phyloP scores from a whole-genome alignment of 92 coral and sea anemone species.

The Plumapathes pennacea region DNA sequence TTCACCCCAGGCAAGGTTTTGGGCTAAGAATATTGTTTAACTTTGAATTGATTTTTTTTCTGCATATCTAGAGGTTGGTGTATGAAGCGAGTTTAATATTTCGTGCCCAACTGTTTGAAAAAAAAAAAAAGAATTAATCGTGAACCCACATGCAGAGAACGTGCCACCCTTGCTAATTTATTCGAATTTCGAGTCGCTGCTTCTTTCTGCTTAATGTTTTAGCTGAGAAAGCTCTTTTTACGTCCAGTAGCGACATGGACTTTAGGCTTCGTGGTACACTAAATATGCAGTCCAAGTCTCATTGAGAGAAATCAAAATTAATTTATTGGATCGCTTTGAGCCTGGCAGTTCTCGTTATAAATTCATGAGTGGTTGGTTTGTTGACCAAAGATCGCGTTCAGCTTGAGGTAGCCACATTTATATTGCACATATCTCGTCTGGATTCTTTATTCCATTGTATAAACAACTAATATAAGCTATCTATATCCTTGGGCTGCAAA shows the following conservation, averaged over 20 bases:
- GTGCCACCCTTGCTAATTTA: not conserved
- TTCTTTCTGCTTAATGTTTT: no score
- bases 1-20: no score
- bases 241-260: not conserved
- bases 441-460: conserved; percentile 1
- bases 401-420: no score
- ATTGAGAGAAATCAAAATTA: conserved; percentile 58
- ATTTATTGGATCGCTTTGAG: conserved; percentile 64
- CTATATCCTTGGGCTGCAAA: no score
- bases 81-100: no score
- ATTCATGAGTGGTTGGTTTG: conserved; percentile 50
- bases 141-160: no score
- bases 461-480: not conserved
- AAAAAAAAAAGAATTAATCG: no score
- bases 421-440: no score
- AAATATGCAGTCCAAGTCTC: conserved; percentile 1
- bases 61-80: no score
- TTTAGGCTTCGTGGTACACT: conserved; percentile 8
- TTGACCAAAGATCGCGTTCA: conserved; percentile 35
- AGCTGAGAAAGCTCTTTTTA: not conserved
- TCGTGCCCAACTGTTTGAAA: no score
- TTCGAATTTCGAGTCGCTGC: not conserved
- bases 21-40: no score
- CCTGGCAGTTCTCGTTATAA: conserved; percentile 57
- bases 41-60: not conserved